Evolutionary conservation across 2,113 vertebrate genomes (phyloP).

Genomic region (Oncorhynchus keta): DNA sequence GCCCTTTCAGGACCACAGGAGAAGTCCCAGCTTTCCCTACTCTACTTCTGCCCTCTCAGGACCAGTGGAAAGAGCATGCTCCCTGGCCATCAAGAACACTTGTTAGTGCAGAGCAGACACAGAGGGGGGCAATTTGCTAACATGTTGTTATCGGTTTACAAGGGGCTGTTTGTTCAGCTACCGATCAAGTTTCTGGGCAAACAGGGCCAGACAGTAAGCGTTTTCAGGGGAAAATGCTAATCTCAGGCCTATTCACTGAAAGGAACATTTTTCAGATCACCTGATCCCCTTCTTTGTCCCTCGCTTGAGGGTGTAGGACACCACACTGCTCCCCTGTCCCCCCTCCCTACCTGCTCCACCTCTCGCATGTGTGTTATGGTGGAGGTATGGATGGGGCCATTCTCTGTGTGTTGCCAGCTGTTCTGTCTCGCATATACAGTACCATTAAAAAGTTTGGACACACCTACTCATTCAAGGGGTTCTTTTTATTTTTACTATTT

Average conservation of each 20-base stretch:
- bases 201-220: conserved; percentile 25
- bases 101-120: conserved; percentile 46
- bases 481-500: too few relatives aligned
- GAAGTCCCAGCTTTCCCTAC: conserved; percentile 4
- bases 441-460: too few relatives aligned
- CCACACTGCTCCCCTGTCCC: background rate
- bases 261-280: conserved; percentile 17
- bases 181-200: conserved; percentile 57
- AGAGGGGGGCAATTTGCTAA: conserved; percentile 30
- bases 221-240: conserved; percentile 13
- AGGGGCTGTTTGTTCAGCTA: conserved; percentile 52
- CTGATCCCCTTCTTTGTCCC: conserved; percentile 34
- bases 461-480: too few relatives aligned
- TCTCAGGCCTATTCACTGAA: conserved; percentile 4
- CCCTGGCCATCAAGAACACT: conserved; percentile 17
- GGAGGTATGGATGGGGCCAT: too few relatives aligned
- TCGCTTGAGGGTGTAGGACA: background rate
- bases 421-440: too few relatives aligned
- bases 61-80: background rate
- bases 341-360: too few relatives aligned
- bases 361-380: too few relatives aligned
- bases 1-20: too few relatives aligned
- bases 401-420: too few relatives aligned
- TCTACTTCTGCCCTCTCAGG: background rate
- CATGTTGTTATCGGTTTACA: conserved; percentile 60